phyloP scores from a whole-genome alignment of 92 coral and sea anemone genomes.

The Montipora capitata region DNA sequence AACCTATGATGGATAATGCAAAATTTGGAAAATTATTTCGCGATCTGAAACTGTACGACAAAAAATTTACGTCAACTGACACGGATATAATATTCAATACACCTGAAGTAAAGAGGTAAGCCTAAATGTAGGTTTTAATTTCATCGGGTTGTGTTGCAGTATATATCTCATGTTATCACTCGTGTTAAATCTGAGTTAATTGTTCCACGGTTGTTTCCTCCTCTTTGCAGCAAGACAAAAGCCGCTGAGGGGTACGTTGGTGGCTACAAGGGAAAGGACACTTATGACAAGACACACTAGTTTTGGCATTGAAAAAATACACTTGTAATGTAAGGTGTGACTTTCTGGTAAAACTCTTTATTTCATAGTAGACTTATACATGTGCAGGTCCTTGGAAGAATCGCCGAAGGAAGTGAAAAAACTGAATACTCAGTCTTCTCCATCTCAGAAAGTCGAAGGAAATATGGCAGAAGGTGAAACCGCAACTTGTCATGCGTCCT shows the following conservation, averaged over 20 bases:
- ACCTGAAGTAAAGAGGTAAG: constrained; percentile 94
- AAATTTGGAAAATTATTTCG: constrained; percentile 94
- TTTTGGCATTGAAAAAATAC: not conserved
- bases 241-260: constrained; percentile 95
- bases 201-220: not conserved
- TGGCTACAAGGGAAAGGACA: constrained; percentile 91
- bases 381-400: too few species aligned
- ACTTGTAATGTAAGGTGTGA: not conserved
- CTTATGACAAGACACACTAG: constrained; percentile 85
- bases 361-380: too few species aligned
- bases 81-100: constrained; percentile 93
- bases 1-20: constrained; percentile 91
- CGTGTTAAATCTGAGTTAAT: too few species aligned
- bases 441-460: too few species aligned
- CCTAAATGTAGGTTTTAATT: not conserved
- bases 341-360: not conserved
- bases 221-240: constrained; percentile 81
- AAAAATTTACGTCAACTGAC: constrained; percentile 90
- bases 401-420: too few species aligned
- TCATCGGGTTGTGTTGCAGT: not conserved
- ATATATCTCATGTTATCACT: too few species aligned
- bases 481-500: too few species aligned
- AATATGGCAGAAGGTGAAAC: too few species aligned
- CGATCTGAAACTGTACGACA: constrained; percentile 88
- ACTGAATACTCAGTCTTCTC: too few species aligned